Conservation (phyloP, 2,797 vertebrate species). For the Thalassophryne amazonica region DNA sequence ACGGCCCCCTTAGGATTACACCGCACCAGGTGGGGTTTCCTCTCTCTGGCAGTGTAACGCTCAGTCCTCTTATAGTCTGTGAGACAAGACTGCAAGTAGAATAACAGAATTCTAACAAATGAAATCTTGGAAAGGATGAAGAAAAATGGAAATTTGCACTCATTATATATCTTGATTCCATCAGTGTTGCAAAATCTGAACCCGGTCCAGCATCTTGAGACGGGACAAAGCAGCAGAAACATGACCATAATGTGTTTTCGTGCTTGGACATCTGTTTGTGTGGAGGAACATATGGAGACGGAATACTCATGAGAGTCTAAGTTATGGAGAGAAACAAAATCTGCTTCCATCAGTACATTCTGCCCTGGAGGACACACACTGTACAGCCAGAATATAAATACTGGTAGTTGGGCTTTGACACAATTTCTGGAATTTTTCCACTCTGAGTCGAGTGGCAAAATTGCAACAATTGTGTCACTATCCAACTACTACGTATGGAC, state of each 20-base stretch:
- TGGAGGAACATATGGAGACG: conserved; percentile 54
- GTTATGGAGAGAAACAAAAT: conserved; percentile 65
- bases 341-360: conserved; percentile 51
- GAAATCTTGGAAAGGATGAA: conserved; percentile 49
- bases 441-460: no score
- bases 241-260: no score
- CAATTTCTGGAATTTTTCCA: no score
- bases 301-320: conserved; percentile 42
- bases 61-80: conserved; percentile 12
- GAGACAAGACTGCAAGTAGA: conserved; percentile 32
- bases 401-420: no score
- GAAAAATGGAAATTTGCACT: conserved; percentile 27
- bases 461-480: no score
- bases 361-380: conserved; percentile 53
- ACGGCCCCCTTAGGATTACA: conserved; percentile 25
- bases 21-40: conserved; percentile 28
- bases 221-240: conserved; percentile 32
- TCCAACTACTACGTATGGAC: no score
- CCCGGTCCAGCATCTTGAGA: conserved; percentile 11
- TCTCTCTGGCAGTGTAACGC: conserved; percentile 7
- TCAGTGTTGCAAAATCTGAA: conserved; percentile 13
- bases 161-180: conserved; percentile 23
- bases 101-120: conserved; percentile 65
- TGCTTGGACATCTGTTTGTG: conserved; percentile 64
- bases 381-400: no score